Conservation (phyloP, 2,797 vertebrate genomes). For the Aselliscus stoliczkanus region DNA sequence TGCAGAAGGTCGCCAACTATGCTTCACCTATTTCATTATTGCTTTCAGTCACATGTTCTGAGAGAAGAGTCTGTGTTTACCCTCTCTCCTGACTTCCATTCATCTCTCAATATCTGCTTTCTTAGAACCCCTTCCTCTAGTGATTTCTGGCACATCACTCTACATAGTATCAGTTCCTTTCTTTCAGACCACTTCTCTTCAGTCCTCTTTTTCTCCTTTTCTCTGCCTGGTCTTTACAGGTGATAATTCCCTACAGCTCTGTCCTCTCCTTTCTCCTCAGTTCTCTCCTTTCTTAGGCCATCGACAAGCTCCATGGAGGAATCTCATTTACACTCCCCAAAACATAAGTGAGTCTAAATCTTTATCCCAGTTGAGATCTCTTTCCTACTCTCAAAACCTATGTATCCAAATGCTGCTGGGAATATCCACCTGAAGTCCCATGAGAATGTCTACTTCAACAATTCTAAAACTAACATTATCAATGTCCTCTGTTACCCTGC, state of each 20-base stretch:
- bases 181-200: neutral
- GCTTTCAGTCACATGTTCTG: neutral
- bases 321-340: neutral
- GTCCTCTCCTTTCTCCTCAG: neutral
- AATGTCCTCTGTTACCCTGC: neutral
- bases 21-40: neutral
- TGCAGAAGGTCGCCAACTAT: no score
- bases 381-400: neutral
- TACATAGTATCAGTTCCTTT: neutral
- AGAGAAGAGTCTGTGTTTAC: neutral
- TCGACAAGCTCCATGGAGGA: fast-evolving
- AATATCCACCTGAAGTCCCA: neutral
- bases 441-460: neutral
- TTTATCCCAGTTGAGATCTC: neutral
- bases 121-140: neutral
- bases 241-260: neutral
- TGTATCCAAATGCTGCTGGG: neutral
- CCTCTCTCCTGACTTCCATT: neutral
- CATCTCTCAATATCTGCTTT: neutral
- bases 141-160: neutral
- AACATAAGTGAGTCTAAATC: neutral
- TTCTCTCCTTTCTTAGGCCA: neutral
- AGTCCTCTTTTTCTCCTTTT: neutral
- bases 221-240: neutral
- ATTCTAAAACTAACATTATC: neutral